Conservation (phyloP, 2,888 invertebrate genomes). For the Sialis fuliginosa region DNA sequence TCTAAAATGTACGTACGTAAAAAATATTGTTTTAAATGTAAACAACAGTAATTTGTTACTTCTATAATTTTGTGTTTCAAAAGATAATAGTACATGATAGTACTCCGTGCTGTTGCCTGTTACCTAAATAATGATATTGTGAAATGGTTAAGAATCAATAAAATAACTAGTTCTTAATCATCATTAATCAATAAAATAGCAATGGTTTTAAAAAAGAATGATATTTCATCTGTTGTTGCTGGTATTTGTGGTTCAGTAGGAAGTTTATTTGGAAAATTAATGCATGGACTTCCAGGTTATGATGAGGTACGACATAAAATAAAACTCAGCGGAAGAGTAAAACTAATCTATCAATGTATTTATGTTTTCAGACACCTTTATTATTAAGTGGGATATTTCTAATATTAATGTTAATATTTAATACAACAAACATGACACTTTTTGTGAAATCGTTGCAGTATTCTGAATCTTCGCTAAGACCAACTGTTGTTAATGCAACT, state of each 20-base stretch:
- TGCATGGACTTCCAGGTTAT: slow-evolving; percentile 31
- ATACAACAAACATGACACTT: slow-evolving; percentile 40
- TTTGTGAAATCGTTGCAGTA: slow-evolving; percentile 43
- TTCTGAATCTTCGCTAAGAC: slow-evolving; percentile 37
- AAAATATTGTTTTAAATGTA: no score
- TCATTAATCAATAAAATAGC: no score
- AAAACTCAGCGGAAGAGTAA: no score
- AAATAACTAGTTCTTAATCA: no score
- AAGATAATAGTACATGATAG: no score
- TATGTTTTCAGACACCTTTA: slow-evolving; percentile 16
- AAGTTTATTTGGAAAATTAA: slow-evolving; percentile 45
- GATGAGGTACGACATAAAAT: slow-evolving; percentile 14
- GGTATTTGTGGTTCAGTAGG: slow-evolving; percentile 43
- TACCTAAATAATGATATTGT: no score
- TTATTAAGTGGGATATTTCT: slow-evolving; percentile 23
- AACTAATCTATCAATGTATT: no score
- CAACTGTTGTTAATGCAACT: slow-evolving; percentile 43
- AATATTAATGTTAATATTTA: slow-evolving; percentile 35
- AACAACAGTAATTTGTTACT: no score
- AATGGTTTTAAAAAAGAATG: slow-evolving; percentile 9
- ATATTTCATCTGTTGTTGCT: slow-evolving; percentile 31
- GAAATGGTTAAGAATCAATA: no score
- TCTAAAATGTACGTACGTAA: no score
- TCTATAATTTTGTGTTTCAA: no score
- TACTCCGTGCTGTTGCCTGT: no score